Evolutionary conservation across 1,140 invertebrate species (phyloP).

Genomic region (Sarcophaga peregrina): DNA sequence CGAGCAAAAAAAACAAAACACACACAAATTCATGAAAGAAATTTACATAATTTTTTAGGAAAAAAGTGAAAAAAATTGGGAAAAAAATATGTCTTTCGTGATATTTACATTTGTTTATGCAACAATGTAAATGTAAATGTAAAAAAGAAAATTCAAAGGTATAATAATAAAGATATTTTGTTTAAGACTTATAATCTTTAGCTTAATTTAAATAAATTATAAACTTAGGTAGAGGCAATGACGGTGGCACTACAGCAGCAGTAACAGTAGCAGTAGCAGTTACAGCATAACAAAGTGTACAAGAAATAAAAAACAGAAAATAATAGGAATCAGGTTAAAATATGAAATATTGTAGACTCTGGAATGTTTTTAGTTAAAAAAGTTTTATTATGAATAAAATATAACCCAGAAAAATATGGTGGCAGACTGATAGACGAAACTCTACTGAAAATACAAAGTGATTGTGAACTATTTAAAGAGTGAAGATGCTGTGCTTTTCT

Average conservation of each 20-base stretch:
- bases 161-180: slow-evolving; percentile 42
- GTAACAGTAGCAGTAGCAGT: background rate
- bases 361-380: too few species aligned
- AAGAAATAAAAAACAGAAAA: background rate
- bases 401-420: background rate
- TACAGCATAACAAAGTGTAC: background rate
- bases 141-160: background rate
- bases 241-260: background rate
- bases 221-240: too few species aligned
- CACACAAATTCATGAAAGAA: background rate
- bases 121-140: background rate
- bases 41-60: slow-evolving; percentile 34
- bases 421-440: too few species aligned
- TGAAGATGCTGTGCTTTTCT: too few species aligned
- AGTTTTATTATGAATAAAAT: background rate
- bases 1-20: background rate
- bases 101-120: slow-evolving; percentile 31
- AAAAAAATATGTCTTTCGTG: background rate
- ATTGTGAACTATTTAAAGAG: too few species aligned
- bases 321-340: slow-evolving; percentile 16
- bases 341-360: too few species aligned
- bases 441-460: too few species aligned
- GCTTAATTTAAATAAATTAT: slow-evolving; percentile 41
- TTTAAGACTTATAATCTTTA: slow-evolving; percentile 38
- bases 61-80: too few species aligned